Evolutionary conservation across 2,888 invertebrate genomes (phyloP).

Genomic region (Eupithecia inturbata): DNA sequence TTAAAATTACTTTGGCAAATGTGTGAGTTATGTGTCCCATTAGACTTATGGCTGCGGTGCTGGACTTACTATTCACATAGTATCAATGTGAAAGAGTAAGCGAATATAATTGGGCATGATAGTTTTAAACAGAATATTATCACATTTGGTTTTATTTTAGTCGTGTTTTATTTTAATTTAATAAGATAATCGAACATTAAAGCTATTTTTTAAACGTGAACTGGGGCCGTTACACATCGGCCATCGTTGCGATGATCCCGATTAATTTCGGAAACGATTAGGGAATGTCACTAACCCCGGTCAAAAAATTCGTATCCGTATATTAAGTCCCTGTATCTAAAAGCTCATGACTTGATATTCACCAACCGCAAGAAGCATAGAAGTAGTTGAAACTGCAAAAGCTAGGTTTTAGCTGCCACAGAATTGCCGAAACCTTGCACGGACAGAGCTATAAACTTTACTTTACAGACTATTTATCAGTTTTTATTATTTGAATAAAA

Average conservation of each 20-base stretch:
- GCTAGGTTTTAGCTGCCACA: slow-evolving; percentile 29
- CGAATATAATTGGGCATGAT: not conserved
- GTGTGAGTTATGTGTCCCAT: no score
- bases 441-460: not conserved
- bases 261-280: no score
- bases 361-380: slow-evolving; percentile 8
- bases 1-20: not conserved
- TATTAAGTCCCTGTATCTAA: not conserved
- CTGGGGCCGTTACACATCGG: no score
- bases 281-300: no score
- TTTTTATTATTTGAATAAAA: not conserved
- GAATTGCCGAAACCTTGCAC: slow-evolving; percentile 7
- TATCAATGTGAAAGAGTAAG: not conserved
- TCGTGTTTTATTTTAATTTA: no score
- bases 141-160: no score
- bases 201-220: no score
- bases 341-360: slow-evolving; percentile 6
- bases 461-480: not conserved
- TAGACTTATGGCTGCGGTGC: no score
- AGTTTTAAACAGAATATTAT: no score
- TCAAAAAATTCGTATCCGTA: no score
- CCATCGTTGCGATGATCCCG: no score
- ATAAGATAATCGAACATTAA: no score
- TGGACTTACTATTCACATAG: slow-evolving; percentile 11
- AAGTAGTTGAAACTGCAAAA: slow-evolving; percentile 26